phyloP scores from a whole-genome alignment of 2,888 invertebrate genomes.

The Hoplodrina ambigua region DNA sequence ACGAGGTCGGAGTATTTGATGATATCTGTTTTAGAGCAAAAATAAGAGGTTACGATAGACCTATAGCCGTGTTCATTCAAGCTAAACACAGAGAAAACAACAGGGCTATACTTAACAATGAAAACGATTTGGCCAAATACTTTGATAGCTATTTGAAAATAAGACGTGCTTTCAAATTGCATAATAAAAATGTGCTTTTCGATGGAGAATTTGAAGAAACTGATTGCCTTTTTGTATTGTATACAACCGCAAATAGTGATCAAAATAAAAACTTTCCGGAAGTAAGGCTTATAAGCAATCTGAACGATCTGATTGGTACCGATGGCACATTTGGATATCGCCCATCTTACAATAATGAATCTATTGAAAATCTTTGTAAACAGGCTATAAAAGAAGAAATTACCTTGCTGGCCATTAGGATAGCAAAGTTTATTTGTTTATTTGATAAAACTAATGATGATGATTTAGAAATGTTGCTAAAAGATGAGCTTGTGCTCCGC shows the following conservation, averaged over 20 bases:
- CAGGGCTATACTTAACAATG: not conserved
- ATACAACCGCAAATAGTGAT: not conserved
- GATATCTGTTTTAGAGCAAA: not conserved
- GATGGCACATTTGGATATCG: not conserved
- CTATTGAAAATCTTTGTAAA: not conserved
- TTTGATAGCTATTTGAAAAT: not conserved
- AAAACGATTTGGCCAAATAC: not conserved
- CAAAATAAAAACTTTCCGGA: not conserved
- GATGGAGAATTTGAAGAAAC: not conserved
- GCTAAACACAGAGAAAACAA: conserved; percentile 3
- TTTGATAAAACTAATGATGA: not conserved
- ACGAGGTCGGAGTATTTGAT: not conserved
- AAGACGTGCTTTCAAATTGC: not conserved
- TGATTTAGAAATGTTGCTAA: not conserved
- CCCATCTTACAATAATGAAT: not conserved
- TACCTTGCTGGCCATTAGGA: not conserved
- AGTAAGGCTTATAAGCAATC: not conserved
- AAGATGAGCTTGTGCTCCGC: not conserved
- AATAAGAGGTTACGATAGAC: not conserved
- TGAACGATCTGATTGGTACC: not conserved
- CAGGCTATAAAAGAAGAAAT: not conserved
- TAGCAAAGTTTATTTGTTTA: not conserved
- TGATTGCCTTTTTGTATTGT: not conserved
- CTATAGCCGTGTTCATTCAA: not conserved
- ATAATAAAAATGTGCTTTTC: not conserved